Evolutionary conservation across 1,140 invertebrate species (phyloP), one percentile per base, ranked within the genome.

Genomic region (Ceratoteleas bidentatus): DNA sequence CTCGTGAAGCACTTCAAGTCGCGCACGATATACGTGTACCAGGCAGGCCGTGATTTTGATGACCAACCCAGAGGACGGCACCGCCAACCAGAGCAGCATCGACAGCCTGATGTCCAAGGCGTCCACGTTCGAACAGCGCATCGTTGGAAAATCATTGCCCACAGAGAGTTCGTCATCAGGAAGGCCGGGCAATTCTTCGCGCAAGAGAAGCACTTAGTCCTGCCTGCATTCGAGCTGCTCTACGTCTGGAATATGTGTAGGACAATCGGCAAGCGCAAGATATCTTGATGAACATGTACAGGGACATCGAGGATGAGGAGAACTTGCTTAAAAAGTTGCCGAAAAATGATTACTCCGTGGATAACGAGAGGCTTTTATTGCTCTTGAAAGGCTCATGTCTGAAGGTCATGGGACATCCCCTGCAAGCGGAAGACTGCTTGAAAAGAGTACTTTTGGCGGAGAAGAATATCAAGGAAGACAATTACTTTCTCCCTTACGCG

Each of bases 161-260:
- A 96, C 99, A 93, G 98, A 99, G 90, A 99, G 87, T 99, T 99
- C 92, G 95, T 96, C 38, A 93, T 97, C 8, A 96, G 95, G 86
- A 97, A 98, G 87, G 93, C 96, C 14, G 94, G 95, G 65, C 92
- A 96, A 54, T 98, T 95, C 90, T 93, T 94, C 77, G 92, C 93
- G 38, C 96, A 98, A 90, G 94, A 95, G 49, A 93, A 95, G 32
- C 91, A 91, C 45, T 91, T 99, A 40, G 90, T 96, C 5, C 92
- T 99, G 56, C 97, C 98, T 9, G 95, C 95, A 24, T 92, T 97
- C 74, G 98, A 99, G 90, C 92, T 99, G 60, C 93, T 99, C 84
- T 99, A 97, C 86, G 92, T 99, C 0, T 99, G 97, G 97, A 99
- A 99, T 92, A 94, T 97, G 80, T 98, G 99, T 88, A 95, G 95